These are phyloP conservation scores for Stegostoma tigrinum DNA, from an alignment of 2,113 vertebrate genomes.

Conservation along the genomic window DNA sequence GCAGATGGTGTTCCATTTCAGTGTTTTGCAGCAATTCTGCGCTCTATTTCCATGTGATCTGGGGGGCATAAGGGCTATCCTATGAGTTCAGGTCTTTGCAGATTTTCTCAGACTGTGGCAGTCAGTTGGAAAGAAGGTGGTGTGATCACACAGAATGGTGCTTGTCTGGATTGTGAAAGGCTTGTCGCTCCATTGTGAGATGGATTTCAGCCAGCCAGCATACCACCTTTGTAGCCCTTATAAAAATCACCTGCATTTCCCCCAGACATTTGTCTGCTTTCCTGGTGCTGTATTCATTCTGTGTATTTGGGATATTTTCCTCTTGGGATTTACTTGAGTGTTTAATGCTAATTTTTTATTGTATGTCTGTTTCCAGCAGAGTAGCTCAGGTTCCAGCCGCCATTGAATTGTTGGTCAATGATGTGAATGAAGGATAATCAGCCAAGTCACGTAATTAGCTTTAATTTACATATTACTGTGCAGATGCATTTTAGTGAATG, in stretches of 20 bases:
- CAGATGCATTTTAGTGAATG: conserved; percentile 11
- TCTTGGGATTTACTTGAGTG: not conserved
- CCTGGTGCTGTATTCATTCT: conserved; percentile 5
- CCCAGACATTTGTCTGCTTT: conserved; percentile 2
- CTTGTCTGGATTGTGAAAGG: not conserved
- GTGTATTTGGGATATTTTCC: not conserved
- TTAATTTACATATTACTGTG: conserved; percentile 33
- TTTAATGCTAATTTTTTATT: conserved; percentile 26
- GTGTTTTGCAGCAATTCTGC: not conserved
- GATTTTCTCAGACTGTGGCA: not conserved
- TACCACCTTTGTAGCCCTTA: not conserved
- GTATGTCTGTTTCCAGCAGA: not conserved
- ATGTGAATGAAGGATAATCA: conserved; percentile 18
- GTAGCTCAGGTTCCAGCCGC: conserved; percentile 24
- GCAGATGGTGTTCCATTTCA: not conserved
- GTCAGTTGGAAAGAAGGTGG: conserved; percentile 3
- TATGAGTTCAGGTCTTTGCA: not conserved
- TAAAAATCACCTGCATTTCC: conserved; percentile 21
- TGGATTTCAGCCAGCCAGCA: conserved; percentile 6
- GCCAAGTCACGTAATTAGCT: conserved; percentile 17
- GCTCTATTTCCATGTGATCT: not conserved
- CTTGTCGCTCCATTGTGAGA: not conserved
- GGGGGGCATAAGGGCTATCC: not conserved
- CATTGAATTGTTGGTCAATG: not conserved
- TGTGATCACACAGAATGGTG: conserved; percentile 1